Conservation (phyloP, 2,888 invertebrate species). For the Synergus itoensis region DNA sequence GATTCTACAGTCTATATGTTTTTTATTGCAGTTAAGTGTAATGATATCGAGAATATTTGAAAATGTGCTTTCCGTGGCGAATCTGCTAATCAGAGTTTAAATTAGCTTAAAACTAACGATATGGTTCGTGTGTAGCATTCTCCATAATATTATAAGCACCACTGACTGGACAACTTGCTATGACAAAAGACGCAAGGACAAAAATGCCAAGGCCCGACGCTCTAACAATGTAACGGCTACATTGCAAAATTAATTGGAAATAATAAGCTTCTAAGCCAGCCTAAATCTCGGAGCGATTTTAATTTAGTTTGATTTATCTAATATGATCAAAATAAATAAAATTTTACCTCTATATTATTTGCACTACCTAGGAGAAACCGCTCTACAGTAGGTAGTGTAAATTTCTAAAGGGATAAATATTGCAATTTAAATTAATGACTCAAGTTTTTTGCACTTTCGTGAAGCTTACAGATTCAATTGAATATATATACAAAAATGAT, state of each 20-base stretch:
- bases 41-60: background rate
- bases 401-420: too few relatives aligned
- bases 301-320: background rate
- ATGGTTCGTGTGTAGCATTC: slow-evolving; percentile 54
- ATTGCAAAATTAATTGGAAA: slow-evolving; percentile 66
- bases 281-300: slow-evolving; percentile 53
- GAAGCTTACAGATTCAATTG: too few relatives aligned
- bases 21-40: background rate
- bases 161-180: slow-evolving; percentile 41
- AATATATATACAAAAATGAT: too few relatives aligned
- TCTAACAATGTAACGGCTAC: slow-evolving; percentile 63
- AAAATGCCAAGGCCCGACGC: slow-evolving; percentile 63
- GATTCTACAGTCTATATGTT: too few relatives aligned
- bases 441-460: slow-evolving; percentile 20
- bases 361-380: too few relatives aligned
- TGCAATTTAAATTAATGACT: background rate
- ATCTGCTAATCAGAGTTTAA: slow-evolving; percentile 31
- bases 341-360: background rate
- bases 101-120: slow-evolving; percentile 42
- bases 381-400: too few relatives aligned
- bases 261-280: slow-evolving; percentile 68
- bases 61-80: background rate
- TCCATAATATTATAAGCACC: slow-evolving; percentile 50
- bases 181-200: slow-evolving; percentile 56
- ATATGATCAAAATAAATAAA: background rate